Conservation (phyloP, 1,140 invertebrate species). For the Calosoma granatense region DNA sequence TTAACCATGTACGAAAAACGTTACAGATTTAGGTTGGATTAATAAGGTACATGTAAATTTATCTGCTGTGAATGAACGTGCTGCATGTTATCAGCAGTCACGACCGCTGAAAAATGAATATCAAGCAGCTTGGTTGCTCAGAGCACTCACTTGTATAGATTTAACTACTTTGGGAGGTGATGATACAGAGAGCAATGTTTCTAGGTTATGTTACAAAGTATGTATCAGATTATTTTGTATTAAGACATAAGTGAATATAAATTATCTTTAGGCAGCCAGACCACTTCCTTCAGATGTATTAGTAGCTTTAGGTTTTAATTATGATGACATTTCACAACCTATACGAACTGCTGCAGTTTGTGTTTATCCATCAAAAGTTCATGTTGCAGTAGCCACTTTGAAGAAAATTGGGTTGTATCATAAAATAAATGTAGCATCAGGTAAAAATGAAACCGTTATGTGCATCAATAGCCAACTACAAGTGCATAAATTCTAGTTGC, state of each 20-base stretch:
- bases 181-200: slow-evolving; percentile 76
- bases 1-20: background rate
- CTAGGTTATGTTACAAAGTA: slow-evolving; percentile 72
- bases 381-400: slow-evolving; percentile 55
- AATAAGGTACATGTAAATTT: slow-evolving; percentile 50
- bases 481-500: slow-evolving; percentile 57
- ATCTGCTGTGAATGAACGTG: slow-evolving; percentile 42
- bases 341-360: slow-evolving; percentile 77
- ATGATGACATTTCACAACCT: slow-evolving; percentile 20
- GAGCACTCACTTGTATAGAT: slow-evolving; percentile 79
- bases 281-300: slow-evolving; percentile 36
- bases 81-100: slow-evolving; percentile 34
- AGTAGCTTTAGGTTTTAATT: slow-evolving; percentile 27
- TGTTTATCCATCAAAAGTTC: slow-evolving; percentile 81
- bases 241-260: no score
- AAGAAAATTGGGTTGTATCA: slow-evolving; percentile 43
- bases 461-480: slow-evolving; percentile 11
- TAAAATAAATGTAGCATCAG: slow-evolving; percentile 65
- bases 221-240: no score
- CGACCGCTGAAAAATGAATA: slow-evolving; percentile 34
- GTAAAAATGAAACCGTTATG: slow-evolving; percentile 34
- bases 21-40: slow-evolving; percentile 45
- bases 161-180: slow-evolving; percentile 84
- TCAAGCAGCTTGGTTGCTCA: slow-evolving; percentile 64
- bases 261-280: slow-evolving; percentile 41